phyloP scores from a whole-genome alignment of 2,797 vertebrate species.

The Gymnothorax reevesii region DNA sequence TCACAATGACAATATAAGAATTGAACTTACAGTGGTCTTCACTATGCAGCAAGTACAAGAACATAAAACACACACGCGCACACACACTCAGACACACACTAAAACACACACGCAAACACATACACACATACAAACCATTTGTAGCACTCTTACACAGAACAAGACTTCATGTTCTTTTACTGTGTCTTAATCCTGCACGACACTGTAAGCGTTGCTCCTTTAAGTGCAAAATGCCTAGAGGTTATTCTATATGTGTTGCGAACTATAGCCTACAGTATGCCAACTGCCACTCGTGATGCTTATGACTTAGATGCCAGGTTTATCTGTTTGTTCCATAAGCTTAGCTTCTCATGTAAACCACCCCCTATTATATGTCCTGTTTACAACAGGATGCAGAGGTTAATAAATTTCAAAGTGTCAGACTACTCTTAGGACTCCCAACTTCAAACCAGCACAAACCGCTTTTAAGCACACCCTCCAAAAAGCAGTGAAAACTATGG shows the following conservation, averaged over 20 bases:
- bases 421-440: conserved; percentile 41
- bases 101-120: too few species aligned
- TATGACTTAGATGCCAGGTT: neutral
- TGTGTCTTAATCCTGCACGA: neutral
- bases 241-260: neutral
- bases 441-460: conserved; percentile 18
- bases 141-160: neutral
- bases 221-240: neutral
- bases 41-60: too few species aligned
- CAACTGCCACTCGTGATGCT: neutral
- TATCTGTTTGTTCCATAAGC: neutral
- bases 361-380: neutral
- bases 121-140: neutral
- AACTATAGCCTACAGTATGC: neutral
- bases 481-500: neutral
- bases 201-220: neutral
- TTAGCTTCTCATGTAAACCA: neutral
- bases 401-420: conserved; percentile 39
- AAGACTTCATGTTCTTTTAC: neutral
- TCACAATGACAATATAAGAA: too few species aligned
- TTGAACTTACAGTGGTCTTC: too few species aligned
- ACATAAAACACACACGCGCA: too few species aligned
- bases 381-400: neutral
- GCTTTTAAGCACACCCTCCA: conserved; percentile 2
- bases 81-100: too few species aligned